These are phyloP conservation scores for Euleptes europaea DNA, from an alignment of 2,113 vertebrate genomes.

Conservation along the genomic window DNA sequence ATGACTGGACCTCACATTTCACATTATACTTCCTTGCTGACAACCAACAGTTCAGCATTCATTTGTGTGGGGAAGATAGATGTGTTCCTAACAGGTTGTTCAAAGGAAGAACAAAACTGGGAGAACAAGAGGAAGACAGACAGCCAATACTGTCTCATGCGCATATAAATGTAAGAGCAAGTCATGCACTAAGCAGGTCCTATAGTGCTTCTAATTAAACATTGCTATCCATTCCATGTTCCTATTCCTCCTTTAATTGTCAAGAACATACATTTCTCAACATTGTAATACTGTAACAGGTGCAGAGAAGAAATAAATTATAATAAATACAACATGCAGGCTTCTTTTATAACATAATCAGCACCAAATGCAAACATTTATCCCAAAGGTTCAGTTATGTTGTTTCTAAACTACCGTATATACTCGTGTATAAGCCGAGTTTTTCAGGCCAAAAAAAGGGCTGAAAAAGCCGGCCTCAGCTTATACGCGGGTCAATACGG, in stretches of 20 bases:
- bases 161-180: not conserved
- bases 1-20: slow-evolving; percentile 12
- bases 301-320: not conserved
- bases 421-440: no score
- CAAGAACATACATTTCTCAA: not conserved
- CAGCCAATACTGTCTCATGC: slow-evolving; percentile 32
- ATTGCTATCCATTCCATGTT: not conserved
- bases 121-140: slow-evolving; percentile 4
- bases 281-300: rapidly evolving
- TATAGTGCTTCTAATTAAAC: rapidly evolving
- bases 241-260: not conserved
- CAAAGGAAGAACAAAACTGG: not conserved
- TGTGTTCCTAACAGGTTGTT: not conserved
- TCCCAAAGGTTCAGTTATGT: rapidly evolving
- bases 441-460: no score
- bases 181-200: not conserved
- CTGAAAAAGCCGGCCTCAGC: no score
- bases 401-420: rapidly evolving
- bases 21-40: not conserved
- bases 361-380: rapidly evolving
- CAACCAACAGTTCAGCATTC: not conserved
- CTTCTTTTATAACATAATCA: not conserved
- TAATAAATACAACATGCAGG: not conserved
- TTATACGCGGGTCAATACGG: no score
- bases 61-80: not conserved